Conservation (phyloP, 2,888 invertebrate species). For the Thymelicus acteon region DNA sequence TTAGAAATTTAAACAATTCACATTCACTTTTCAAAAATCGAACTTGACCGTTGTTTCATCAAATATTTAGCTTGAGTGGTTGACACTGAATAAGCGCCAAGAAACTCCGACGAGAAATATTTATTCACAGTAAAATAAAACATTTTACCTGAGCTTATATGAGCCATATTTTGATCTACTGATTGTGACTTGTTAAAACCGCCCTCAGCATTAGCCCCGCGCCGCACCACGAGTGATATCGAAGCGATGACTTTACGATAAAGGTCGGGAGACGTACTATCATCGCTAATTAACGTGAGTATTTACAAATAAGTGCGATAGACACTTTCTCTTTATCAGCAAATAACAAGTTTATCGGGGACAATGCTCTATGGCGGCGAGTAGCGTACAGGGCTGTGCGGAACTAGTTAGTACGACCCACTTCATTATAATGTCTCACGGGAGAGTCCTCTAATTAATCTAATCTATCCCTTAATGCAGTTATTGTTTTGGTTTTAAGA, state of each 20-base stretch:
- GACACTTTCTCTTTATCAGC: slow-evolving; percentile 73
- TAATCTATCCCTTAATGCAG: too few relatives aligned
- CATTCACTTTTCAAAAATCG: neutral
- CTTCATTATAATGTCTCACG: too few relatives aligned
- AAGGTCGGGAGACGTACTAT: slow-evolving; percentile 51
- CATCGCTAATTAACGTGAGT: slow-evolving; percentile 61
- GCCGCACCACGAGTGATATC: slow-evolving; percentile 30
- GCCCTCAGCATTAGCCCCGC: slow-evolving; percentile 9
- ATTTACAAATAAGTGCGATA: slow-evolving; percentile 77
- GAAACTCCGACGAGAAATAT: neutral
- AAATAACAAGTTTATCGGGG: slow-evolving; percentile 80
- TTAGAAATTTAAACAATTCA: neutral
- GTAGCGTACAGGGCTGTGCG: slow-evolving; percentile 59
- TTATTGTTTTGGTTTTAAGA: too few relatives aligned
- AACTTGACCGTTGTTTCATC: too few relatives aligned
- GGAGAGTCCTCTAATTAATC: too few relatives aligned
- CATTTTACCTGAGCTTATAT: too few relatives aligned
- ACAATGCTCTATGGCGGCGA: slow-evolving; percentile 76
- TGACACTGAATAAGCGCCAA: neutral
- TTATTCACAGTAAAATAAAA: too few relatives aligned
- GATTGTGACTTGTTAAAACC: neutral
- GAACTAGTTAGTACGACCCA: neutral
- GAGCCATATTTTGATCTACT: too few relatives aligned
- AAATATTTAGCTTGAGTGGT: neutral
- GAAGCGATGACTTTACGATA: slow-evolving; percentile 48